Base-by-base conservation (phyloP, 2,888 invertebrate genomes). In the Tachina fera region DNA sequence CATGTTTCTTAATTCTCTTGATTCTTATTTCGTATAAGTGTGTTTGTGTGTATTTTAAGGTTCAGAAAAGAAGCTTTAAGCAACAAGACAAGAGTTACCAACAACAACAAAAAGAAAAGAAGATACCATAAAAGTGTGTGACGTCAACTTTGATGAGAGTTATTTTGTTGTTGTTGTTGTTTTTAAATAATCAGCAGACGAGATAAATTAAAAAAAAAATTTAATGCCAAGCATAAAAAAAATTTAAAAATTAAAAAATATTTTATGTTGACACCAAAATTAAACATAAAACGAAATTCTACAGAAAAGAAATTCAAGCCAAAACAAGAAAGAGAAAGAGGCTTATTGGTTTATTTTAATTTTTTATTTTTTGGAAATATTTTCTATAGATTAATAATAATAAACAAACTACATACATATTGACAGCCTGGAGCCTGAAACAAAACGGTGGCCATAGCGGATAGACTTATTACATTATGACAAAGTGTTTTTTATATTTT, bases 91-190 rank as follows among this genome's bases (percentile, higher is more conserved):
- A 49, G 43, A 16, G 22, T 6, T 16, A 53, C 11, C 19, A 53
- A 53, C 3, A 70, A 51, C 10, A 39, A 31, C 19, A 16, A 39
- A 14, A 63, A 14, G 2, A 11, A 11, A 43, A 56, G 4, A 79
- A 39, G 72, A 85, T 77, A 61, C 72, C 84, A 70, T 85, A 70
- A 74, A 81, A 74, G 56, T 81, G 51, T 71, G 58, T 77, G 81
- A 79, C 71, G 56, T 79, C 63, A 83, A 80, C 53, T 19, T 80
- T 76, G 31, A 11, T 45, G 6, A 58, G 75, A 53, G 19, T 70
- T 19, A 31, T 47, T 58, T n/a, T 79, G 39, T 43, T 14, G 13
- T 22, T 56, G 56, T 45, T 43, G 9, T 65, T 14, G 43, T 41
- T 45, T 70, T 43, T 51, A 2, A 63, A 19, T 4, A 63, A 74